Conservation (phyloP, 2,113 vertebrate species). For the Entosphenus tridentatus region DNA sequence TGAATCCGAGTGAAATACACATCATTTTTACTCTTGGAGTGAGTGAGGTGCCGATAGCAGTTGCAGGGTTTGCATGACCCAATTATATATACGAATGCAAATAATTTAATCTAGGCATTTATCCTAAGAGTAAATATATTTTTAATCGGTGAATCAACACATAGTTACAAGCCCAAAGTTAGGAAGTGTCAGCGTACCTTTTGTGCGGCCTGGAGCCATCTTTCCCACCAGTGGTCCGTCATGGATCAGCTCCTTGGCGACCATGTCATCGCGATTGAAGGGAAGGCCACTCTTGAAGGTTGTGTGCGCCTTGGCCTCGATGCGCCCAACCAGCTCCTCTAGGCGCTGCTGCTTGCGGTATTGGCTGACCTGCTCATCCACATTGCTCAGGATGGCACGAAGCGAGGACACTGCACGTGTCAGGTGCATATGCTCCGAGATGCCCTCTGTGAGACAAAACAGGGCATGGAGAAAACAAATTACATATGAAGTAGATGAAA, state of each 20-base stretch:
- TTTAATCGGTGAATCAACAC: neutral
- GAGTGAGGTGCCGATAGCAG: neutral
- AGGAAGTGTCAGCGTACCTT: conserved; percentile 34
- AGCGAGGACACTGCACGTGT: conserved; percentile 41
- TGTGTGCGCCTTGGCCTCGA: conserved; percentile 52
- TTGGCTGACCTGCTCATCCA: conserved; percentile 53
- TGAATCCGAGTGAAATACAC: neutral
- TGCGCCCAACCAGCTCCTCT: conserved; percentile 40
- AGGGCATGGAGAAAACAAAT: neutral
- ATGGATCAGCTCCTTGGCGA: conserved; percentile 31
- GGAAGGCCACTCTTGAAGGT: conserved; percentile 54
- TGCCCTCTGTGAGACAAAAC: conserved; percentile 25
- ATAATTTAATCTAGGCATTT: neutral
- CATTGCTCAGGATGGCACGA: conserved; percentile 45
- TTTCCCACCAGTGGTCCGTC: conserved; percentile 69
- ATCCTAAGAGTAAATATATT: neutral
- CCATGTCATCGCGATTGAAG: conserved; percentile 57
- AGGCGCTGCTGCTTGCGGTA: conserved; percentile 49
- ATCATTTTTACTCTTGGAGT: neutral
- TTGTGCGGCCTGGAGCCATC: conserved; percentile 50
- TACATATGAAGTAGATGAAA: neutral
- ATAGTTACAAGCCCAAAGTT: neutral
- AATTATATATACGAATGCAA: neutral
- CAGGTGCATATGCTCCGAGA: conserved; percentile 46
- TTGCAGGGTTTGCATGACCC: neutral